Evolutionary conservation across 2,797 vertebrate species (phyloP), one percentile per base, ranked within the genome.

Genomic region (Sciurus vulgaris): DNA sequence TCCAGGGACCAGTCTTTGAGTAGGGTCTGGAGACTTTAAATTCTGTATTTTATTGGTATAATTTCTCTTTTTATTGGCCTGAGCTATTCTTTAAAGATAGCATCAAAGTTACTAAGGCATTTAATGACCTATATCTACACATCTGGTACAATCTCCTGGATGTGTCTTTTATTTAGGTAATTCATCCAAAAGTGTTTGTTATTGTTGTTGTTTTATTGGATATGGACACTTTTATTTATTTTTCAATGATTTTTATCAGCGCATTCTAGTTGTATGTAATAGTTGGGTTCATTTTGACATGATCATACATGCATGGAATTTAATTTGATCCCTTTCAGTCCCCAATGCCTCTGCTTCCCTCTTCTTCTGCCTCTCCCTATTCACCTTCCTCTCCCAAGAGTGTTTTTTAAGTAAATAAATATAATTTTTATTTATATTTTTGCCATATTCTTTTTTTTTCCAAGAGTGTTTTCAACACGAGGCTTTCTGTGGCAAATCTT

Each of bases 401-500:
- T 61, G 24, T 61, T 26, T 61, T 56, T 22, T 22, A 56, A 56
- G 18, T 22, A 56, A 56, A 56, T 56, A 56, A 22, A 56, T 47
- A 9, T 1, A 47, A 47, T 22, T 56, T 56, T 22, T 56, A 56
- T 56, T 56, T 56, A 8, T 56, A 56, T 56, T 56, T 22, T 56
- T 56, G 54, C 7, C 54, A 51, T 51, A 18, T 51, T 51, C 7
- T 47, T 47, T 56, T 56, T n/a, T 56, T 56, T 56, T 8, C 22
- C 22, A 61, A 61, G 59, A 61, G 24, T 61, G 59, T 61, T 61
- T 56, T 61, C 59, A 65, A 0, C 56, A 18, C 59, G 65, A 85
- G 18, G 2, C 13, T 84, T 85, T 94, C 30, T 84, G 15, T 88
- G 94, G 79, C 11, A 77, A 83, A 85, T 95, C 44, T 77, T 94